Percentiles rank a stretch among this genome's conserved stretches.
These are phyloP conservation scores for Bemisia tabaci DNA, from an alignment of 1,140 invertebrate species.

Conservation along the genomic window DNA sequence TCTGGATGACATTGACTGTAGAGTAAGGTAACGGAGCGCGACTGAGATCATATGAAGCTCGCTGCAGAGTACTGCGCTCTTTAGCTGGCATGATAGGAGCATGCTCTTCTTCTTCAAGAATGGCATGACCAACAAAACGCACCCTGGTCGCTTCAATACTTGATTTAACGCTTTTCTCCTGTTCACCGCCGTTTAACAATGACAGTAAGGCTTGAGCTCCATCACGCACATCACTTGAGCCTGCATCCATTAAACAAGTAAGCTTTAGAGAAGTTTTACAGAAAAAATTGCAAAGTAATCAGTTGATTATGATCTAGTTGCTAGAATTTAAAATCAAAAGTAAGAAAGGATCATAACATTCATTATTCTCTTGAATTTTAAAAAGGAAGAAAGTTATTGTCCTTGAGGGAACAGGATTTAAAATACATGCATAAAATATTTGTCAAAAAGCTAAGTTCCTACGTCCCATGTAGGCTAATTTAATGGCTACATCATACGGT, in stretches of 20 bases:
- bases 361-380: too few species aligned
- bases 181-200: slow-evolving; percentile 10
- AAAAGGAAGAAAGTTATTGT: too few species aligned
- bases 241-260: slow-evolving; percentile 4
- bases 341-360: too few species aligned
- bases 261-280: too few species aligned
- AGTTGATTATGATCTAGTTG: too few species aligned
- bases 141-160: slow-evolving; percentile 7
- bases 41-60: slow-evolving; percentile 2
- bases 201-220: slow-evolving; percentile 29
- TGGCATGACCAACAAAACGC: slow-evolving; percentile 8
- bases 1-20: slow-evolving; percentile 43
- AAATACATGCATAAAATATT: too few species aligned
- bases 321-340: too few species aligned
- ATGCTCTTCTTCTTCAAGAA: slow-evolving; percentile 9
- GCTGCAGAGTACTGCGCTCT: not conserved
- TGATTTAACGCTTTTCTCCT: not conserved
- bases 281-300: too few species aligned
- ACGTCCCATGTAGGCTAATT: too few species aligned
- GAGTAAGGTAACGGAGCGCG: slow-evolving; percentile 33
- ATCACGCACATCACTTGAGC: slow-evolving; percentile 27
- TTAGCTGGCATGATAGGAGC: slow-evolving; percentile 1
- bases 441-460: too few species aligned
- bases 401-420: too few species aligned
- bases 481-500: too few species aligned